These are phyloP conservation scores for Dolichopus griseipennis DNA, from an alignment of 2,888 invertebrate genomes.

Conservation along the genomic window DNA sequence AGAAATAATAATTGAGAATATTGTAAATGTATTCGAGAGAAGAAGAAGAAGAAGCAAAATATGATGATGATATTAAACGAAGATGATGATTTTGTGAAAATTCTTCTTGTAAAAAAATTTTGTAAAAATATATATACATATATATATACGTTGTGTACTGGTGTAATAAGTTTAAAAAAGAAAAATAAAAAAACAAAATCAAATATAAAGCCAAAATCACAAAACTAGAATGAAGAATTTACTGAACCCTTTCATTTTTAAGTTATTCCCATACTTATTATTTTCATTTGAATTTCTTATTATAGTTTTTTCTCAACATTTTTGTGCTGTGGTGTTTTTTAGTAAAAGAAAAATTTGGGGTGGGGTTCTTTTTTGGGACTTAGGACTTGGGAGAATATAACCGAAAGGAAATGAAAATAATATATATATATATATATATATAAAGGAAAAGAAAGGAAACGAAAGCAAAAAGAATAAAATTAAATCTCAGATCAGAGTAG, in stretches of 20 bases:
- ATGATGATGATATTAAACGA: too few relatives aligned
- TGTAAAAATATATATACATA: background rate
- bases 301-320: too few relatives aligned
- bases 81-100: background rate
- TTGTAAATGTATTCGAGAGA: background rate
- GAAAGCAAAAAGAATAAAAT: background rate
- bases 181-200: background rate
- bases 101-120: background rate
- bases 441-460: background rate
- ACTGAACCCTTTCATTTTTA: conserved; percentile 1
- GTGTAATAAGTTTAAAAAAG: background rate
- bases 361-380: too few relatives aligned
- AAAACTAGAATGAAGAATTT: background rate
- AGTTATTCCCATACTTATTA: background rate
- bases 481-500: background rate
- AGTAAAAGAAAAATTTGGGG: background rate
- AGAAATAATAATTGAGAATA: background rate
- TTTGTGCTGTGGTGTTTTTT: background rate
- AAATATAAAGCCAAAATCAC: background rate
- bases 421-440: too few relatives aligned
- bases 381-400: too few relatives aligned
- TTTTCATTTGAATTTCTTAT: too few relatives aligned
- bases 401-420: background rate
- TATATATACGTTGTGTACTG: too few relatives aligned
- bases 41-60: background rate